Percentiles rank a stretch among this genome's conserved stretches.
phyloP scores from a whole-genome alignment of 2,888 invertebrate genomes.

The Leptopterna dolabrata region DNA sequence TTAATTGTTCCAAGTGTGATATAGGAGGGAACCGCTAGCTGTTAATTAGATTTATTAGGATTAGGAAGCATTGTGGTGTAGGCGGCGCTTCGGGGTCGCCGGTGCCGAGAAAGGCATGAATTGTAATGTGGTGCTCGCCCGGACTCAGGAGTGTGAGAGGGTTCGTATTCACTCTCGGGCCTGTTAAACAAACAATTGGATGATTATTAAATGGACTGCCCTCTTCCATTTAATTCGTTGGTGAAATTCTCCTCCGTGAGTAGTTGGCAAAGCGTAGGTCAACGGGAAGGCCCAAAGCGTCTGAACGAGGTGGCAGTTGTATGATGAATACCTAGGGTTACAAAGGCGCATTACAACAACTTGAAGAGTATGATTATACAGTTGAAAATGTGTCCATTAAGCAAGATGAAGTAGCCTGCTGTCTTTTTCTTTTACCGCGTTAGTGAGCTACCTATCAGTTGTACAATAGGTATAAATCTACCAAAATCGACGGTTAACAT shows the following conservation, averaged over 20 bases:
- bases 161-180: slow-evolving; percentile 39
- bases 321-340: too few relatives aligned
- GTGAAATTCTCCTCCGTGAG: not conserved
- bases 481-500: too few relatives aligned
- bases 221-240: slow-evolving; percentile 20
- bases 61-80: slow-evolving; percentile 49
- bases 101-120: slow-evolving; percentile 32
- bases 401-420: too few relatives aligned
- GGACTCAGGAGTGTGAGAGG: not conserved
- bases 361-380: too few relatives aligned
- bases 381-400: too few relatives aligned
- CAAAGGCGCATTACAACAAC: too few relatives aligned
- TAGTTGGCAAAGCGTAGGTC: not conserved
- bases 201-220: slow-evolving; percentile 37
- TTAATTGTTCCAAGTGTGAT: slow-evolving; percentile 54
- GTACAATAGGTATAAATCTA: too few relatives aligned
- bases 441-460: too few relatives aligned
- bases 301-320: not conserved
- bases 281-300: not conserved
- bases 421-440: too few relatives aligned
- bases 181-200: slow-evolving; percentile 41
- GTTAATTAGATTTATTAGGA: slow-evolving; percentile 54
- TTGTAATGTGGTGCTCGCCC: slow-evolving; percentile 30
- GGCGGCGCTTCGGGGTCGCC: slow-evolving; percentile 40
- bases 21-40: slow-evolving; percentile 35